Evolutionary conservation across 2,797 vertebrate species (phyloP), one percentile per base, ranked within the genome.

Genomic region (Acipenser ruthenus): DNA sequence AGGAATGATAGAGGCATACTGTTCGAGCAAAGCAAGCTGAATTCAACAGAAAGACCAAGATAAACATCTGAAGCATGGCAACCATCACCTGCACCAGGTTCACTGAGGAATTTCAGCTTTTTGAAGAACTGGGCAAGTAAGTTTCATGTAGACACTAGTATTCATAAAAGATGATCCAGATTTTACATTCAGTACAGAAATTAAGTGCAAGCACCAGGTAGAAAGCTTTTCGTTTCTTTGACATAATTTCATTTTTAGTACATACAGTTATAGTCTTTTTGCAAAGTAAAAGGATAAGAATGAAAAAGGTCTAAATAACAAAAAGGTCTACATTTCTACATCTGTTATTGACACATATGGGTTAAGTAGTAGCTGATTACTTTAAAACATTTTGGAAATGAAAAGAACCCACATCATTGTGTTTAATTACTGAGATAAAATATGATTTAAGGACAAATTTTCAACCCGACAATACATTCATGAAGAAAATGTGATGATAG

Each of bases 71-170:
- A 65, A 71, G 77, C 75, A 99, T 99, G 96, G 95, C 96, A 78
- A 96, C 95, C 83, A 96, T 99, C 87, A 98, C 95, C 89, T 97
- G 95, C 84, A 98, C 93, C 60, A 94, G 96, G 65, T 99, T 99
- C 85, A 97, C 94, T 0, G 96, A 99, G 86, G 96, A 99, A 86
- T 99, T 91, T 76, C 96, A 99, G 92, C 90, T 99, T 78, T 98
- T 95, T 13, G 96, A 98, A 78, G 96, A 99, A 91, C 87, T 99
- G 87, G 95, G 96, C 78, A 99, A 99, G 95, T 99, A 90, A 94
- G 95, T 96, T 81, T 13, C 12, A 7, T 69, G 23, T 65, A 49
- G 23, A 37, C 23, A 10, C 47, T 37, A 53, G 11, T 53, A 13
- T 62, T 18, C 52, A 3, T 65, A 48, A 18, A 59, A 49, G 4